Percentiles rank a stretch among this genome's conserved stretches.
Evolutionary conservation across 2,888 invertebrate genomes (phyloP).

Genomic region (Phyllotreta striolata): DNA sequence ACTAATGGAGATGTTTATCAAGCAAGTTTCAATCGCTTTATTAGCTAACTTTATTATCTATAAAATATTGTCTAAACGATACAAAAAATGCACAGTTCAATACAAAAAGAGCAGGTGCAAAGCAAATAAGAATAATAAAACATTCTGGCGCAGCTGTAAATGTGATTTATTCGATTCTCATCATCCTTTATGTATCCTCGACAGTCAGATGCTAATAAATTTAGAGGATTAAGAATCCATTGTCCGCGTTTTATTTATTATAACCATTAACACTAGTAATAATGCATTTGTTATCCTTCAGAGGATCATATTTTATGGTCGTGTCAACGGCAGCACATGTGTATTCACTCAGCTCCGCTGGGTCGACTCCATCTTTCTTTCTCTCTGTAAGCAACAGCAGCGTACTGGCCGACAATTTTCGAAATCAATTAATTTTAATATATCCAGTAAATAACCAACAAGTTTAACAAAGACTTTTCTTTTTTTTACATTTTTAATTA

Average conservation of each 20-base stretch:
- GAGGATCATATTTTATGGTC: slow-evolving; percentile 60
- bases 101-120: slow-evolving; percentile 45
- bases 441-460: too few relatives aligned
- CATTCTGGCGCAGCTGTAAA: slow-evolving; percentile 49
- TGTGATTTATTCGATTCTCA: slow-evolving; percentile 56
- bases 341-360: slow-evolving; percentile 49
- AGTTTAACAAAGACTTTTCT: too few relatives aligned
- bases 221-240: slow-evolving; percentile 61
- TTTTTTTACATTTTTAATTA: too few relatives aligned
- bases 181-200: slow-evolving; percentile 55
- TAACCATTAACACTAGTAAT: slow-evolving; percentile 63
- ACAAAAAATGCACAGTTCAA: not conserved
- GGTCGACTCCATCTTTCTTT: slow-evolving; percentile 31
- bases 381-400: slow-evolving; percentile 10
- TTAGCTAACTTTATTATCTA: too few relatives aligned
- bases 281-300: slow-evolving; percentile 63
- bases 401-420: not conserved
- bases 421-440: not conserved
- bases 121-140: slow-evolving; percentile 45
- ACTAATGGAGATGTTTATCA: too few relatives aligned
- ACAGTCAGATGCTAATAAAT: slow-evolving; percentile 58
- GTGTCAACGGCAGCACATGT: slow-evolving; percentile 59
- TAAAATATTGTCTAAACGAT: too few relatives aligned
- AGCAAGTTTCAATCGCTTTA: too few relatives aligned
- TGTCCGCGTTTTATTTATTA: slow-evolving; percentile 62